Evolutionary conservation across 2,888 invertebrate genomes (phyloP).

Genomic region (Amphimallon solstitiale): DNA sequence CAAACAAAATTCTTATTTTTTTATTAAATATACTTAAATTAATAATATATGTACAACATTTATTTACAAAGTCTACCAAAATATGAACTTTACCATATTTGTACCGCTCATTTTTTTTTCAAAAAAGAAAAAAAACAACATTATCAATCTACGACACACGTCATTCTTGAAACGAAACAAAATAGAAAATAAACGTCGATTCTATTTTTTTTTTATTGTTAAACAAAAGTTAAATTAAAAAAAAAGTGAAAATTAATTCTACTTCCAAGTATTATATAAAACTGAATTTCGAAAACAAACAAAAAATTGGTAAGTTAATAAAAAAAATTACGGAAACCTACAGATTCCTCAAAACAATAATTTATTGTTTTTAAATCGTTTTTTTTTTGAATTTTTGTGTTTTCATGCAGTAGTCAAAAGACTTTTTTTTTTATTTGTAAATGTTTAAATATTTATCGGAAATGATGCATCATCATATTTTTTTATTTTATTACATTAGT

Average conservation of each 20-base stretch:
- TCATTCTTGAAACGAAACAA: constrained; percentile 14
- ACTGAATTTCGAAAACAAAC: background rate
- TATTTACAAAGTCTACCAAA: constrained; percentile 35
- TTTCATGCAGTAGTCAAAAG: background rate
- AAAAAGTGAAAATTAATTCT: background rate
- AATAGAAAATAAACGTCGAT: constrained; percentile 1
- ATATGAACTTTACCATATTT: constrained; percentile 36
- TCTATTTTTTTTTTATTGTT: constrained; percentile 6
- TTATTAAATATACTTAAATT: constrained; percentile 39
- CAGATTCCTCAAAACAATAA: background rate
- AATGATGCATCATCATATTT: constrained; percentile 18
- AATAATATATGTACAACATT: constrained; percentile 35
- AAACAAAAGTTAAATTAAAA: background rate
- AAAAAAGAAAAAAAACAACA: background rate
- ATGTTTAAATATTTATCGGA: background rate
- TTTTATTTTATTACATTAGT: constrained; percentile 36
- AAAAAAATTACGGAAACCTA: constrained; percentile 14
- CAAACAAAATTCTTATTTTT: constrained; percentile 28
- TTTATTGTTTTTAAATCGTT: background rate
- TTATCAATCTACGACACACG: too few relatives aligned
- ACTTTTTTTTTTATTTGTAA: background rate
- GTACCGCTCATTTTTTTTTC: constrained; percentile 28
- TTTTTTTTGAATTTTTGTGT: background rate
- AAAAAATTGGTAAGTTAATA: background rate
- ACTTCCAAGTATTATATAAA: background rate